Evolutionary conservation across 2,888 invertebrate species (phyloP).

Genomic region (Lasius platythorax): DNA sequence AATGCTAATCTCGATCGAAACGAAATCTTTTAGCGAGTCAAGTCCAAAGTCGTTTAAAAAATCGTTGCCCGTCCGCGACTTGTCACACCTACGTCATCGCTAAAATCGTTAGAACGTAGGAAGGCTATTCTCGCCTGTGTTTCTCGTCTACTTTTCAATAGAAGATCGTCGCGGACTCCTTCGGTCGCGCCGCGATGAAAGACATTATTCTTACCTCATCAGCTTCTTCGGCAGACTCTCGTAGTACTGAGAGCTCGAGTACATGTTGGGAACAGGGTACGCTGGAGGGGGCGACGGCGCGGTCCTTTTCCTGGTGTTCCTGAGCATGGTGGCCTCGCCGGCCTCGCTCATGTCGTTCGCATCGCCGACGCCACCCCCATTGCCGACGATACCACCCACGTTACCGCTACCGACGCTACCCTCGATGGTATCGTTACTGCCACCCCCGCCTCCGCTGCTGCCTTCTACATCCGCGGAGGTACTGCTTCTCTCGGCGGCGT

Average conservation of each 20-base stretch:
- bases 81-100: constrained; percentile 20
- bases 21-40: neutral
- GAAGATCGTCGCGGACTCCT: constrained; percentile 34
- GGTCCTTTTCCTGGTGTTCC: constrained; percentile 80
- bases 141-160: neutral
- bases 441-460: constrained; percentile 83
- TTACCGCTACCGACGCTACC: constrained; percentile 75
- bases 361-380: constrained; percentile 81
- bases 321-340: constrained; percentile 77
- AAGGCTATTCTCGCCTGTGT: constrained; percentile 11
- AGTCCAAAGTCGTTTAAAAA: neutral
- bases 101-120: constrained; percentile 39
- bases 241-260: constrained; percentile 82
- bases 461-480: constrained; percentile 82
- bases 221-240: constrained; percentile 84
- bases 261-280: constrained; percentile 81
- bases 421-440: constrained; percentile 69
- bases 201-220: constrained; percentile 80
- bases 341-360: constrained; percentile 87
- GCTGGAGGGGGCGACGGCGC: constrained; percentile 81
- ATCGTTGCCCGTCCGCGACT: neutral
- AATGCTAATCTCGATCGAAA: neutral
- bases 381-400: constrained; percentile 80
- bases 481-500: constrained; percentile 83
- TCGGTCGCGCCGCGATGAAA: constrained; percentile 41